Evolutionary conservation across 2,888 invertebrate species (phyloP).

Genomic region (Dryobotodes eremita): DNA sequence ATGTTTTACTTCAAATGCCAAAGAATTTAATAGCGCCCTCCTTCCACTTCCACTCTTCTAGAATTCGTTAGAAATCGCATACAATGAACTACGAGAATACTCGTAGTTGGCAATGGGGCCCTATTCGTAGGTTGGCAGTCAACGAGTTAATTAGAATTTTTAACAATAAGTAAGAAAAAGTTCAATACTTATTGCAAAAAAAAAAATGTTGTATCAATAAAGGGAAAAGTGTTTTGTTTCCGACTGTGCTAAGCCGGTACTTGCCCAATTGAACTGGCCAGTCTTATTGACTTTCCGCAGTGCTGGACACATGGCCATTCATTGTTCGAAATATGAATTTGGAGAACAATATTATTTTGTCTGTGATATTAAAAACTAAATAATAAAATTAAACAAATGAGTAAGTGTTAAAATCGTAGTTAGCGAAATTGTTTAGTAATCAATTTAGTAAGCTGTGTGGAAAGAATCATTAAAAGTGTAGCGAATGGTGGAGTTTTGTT

Average conservation of each 20-base stretch:
- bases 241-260: constrained; percentile 45
- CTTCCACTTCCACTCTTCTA: too few relatives aligned
- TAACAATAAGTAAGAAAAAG: not conserved
- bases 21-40: too few relatives aligned
- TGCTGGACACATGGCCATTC: constrained; percentile 28
- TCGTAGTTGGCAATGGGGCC: too few relatives aligned
- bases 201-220: not conserved
- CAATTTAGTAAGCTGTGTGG: constrained; percentile 9
- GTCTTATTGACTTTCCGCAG: constrained; percentile 58
- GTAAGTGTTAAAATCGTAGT: not conserved
- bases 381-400: not conserved
- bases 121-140: too few relatives aligned
- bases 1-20: too few relatives aligned
- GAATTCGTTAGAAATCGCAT: too few relatives aligned
- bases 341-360: constrained; percentile 10
- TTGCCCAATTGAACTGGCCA: constrained; percentile 61
- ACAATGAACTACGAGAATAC: too few relatives aligned
- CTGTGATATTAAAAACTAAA: constrained; percentile 6
- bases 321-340: constrained; percentile 44
- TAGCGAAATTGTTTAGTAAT: constrained; percentile 1
- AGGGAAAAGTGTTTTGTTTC: constrained; percentile 39
- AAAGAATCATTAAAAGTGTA: constrained; percentile 46
- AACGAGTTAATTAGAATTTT: not conserved
- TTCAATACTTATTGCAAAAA: not conserved
- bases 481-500: constrained; percentile 9